Percentiles rank a stretch among this genome's conserved stretches.
phyloP scores from a whole-genome alignment of 2,888 invertebrate species.

The Digitonthophagus gazella region DNA sequence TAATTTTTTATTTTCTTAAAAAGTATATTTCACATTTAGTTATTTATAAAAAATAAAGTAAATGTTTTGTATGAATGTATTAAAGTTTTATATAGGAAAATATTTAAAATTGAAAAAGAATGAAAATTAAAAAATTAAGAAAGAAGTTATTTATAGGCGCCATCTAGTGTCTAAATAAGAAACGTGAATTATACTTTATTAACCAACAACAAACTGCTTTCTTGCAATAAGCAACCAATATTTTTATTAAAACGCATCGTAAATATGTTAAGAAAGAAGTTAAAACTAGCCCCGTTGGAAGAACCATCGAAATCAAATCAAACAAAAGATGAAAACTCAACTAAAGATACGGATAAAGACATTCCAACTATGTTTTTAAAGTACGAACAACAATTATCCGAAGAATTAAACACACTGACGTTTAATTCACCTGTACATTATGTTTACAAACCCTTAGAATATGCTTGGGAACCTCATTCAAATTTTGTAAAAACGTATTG shows the following conservation, averaged over 20 bases:
- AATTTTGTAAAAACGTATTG: conserved; percentile 73
- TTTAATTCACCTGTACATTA: conserved; percentile 56
- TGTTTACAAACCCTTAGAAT: conserved; percentile 79
- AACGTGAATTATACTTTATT: no score
- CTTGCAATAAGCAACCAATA: no score
- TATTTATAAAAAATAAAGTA: not conserved
- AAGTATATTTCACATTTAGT: not conserved
- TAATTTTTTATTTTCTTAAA: not conserved
- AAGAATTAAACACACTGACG: conserved; percentile 51
- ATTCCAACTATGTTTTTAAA: conserved; percentile 37
- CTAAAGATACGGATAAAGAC: not conserved
- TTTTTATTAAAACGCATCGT: not conserved
- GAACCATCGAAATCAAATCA: not conserved
- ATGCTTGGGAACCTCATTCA: conserved; percentile 76
- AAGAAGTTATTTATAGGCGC: no score
- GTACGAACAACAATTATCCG: conserved; percentile 50
- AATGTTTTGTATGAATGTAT: not conserved
- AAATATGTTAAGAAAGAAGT: not conserved
- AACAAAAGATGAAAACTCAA: not conserved
- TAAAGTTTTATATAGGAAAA: not conserved
- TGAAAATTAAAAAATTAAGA: not conserved
- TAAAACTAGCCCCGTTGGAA: not conserved
- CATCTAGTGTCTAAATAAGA: no score
- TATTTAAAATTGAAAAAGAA: not conserved
- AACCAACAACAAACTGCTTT: no score